These are phyloP conservation scores for Sanderia malayensis DNA, from an alignment of 30 jellyfish, hydroid and myxozoan genomes.

Conservation along the genomic window DNA sequence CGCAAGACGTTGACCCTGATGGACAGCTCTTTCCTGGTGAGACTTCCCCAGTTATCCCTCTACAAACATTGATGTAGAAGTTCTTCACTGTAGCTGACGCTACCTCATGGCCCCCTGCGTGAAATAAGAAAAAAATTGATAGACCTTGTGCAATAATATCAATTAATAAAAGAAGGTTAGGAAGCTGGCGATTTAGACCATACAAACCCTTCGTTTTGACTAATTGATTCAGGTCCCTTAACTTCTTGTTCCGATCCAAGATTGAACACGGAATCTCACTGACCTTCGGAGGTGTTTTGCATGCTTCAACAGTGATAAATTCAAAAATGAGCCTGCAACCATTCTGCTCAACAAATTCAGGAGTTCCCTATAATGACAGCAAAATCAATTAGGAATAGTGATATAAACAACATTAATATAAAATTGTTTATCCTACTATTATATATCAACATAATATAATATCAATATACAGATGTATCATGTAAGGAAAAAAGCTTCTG, in stretches of 20 bases:
- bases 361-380: conserved; percentile 56
- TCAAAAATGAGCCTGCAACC: conserved; percentile 56
- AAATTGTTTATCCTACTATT: too few relatives aligned
- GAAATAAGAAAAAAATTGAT: too few relatives aligned
- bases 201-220: conserved; percentile 30
- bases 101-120: conserved; percentile 69
- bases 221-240: conserved; percentile 48
- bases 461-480: too few relatives aligned
- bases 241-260: conserved; percentile 21
- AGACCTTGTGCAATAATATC: not conserved
- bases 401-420: too few relatives aligned
- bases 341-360: conserved; percentile 57
- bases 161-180: not conserved
- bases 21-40: conserved; percentile 58
- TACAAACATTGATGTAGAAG: conserved; percentile 64
- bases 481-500: too few relatives aligned
- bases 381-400: too few relatives aligned
- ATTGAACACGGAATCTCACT: conserved; percentile 57
- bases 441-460: too few relatives aligned
- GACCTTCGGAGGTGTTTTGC: conserved; percentile 11
- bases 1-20: conserved; percentile 66
- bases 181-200: not conserved
- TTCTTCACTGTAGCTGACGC: conserved; percentile 17
- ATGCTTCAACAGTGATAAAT: conserved; percentile 48
- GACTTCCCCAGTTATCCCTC: conserved; percentile 64